phyloP scores from a whole-genome alignment of 2,888 invertebrate genomes.

The Myathropa florea region DNA sequence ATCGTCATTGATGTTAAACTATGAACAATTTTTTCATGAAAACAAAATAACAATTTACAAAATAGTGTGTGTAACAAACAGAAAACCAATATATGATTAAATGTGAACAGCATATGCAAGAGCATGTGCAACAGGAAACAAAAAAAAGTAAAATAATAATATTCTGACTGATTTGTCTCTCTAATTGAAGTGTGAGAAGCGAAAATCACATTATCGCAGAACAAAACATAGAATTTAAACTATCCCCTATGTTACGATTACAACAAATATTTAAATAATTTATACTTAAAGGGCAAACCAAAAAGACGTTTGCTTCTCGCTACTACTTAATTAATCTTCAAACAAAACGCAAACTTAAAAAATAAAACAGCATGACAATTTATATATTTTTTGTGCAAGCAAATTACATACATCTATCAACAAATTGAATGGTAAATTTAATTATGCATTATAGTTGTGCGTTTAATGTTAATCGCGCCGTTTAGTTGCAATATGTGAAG shows the following conservation, averaged over 20 bases:
- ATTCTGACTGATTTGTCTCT: slow-evolving; percentile 65
- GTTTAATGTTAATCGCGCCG: neutral
- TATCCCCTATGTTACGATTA: slow-evolving; percentile 23
- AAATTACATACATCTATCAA: neutral
- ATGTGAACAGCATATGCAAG: slow-evolving; percentile 3
- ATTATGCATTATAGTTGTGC: neutral
- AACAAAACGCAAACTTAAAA: neutral
- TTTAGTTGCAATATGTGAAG: slow-evolving; percentile 15
- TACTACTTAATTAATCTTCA: slow-evolving; percentile 32
- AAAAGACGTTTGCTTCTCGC: slow-evolving; percentile 30
- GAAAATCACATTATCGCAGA: neutral
- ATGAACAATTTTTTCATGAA: slow-evolving; percentile 52
- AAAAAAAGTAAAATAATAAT: slow-evolving; percentile 13
- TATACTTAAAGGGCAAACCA: slow-evolving; percentile 23
- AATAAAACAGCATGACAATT: slow-evolving; percentile 32
- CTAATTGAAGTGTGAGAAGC: slow-evolving; percentile 23
- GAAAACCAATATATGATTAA: slow-evolving; percentile 17
- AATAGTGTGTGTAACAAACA: neutral
- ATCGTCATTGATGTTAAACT: slow-evolving; percentile 70
- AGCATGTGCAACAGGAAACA: slow-evolving; percentile 6
- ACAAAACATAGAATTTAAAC: neutral
- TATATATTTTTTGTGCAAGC: neutral
- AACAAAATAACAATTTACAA: slow-evolving; percentile 13
- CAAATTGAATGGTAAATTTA: neutral
- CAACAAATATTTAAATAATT: slow-evolving; percentile 11